phyloP scores from a whole-genome alignment of 30 jellyfish, hydroid and myxozoan species.

The Rhopilema esculentum region DNA sequence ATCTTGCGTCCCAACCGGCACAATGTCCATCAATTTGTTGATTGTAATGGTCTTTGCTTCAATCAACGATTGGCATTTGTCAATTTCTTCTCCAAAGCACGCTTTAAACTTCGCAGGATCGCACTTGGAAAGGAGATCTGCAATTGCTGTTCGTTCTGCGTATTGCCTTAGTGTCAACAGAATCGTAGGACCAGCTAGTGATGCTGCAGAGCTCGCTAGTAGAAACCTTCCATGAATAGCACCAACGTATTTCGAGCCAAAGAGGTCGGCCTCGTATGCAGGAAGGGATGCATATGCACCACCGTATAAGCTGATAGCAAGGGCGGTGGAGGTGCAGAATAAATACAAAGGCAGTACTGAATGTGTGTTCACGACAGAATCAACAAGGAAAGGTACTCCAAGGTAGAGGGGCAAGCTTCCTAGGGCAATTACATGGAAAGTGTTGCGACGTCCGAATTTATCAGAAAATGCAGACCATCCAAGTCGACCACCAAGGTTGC shows the following conservation, averaged over 20 bases:
- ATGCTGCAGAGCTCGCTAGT: constrained; percentile 74
- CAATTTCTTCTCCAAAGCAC: constrained; percentile 57
- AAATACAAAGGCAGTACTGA: constrained; percentile 55
- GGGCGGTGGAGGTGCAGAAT: constrained; percentile 71
- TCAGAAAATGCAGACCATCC: constrained; percentile 85
- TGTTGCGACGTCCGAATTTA: constrained; percentile 68
- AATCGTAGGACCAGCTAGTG: constrained; percentile 76
- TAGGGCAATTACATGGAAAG: constrained; percentile 54
- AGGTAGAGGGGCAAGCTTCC: constrained; percentile 73
- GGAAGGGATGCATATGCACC: constrained; percentile 78
- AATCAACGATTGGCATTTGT: constrained; percentile 61
- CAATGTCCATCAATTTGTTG: constrained; percentile 55
- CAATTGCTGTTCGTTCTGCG: constrained; percentile 67
- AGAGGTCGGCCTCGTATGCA: constrained; percentile 71
- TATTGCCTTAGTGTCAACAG: constrained; percentile 56
- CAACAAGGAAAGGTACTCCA: constrained; percentile 64
- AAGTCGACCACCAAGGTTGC: constrained; percentile 76
- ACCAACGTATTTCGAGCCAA: constrained; percentile 76
- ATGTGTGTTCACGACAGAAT: constrained; percentile 70
- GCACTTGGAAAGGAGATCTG: constrained; percentile 64
- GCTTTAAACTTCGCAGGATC: constrained; percentile 55
- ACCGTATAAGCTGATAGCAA: constrained; percentile 72
- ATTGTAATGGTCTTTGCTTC: constrained; percentile 74
- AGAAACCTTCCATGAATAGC: constrained; percentile 74
- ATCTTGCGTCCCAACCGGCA: constrained; percentile 71